phyloP scores from a whole-genome alignment of 2,888 invertebrate genomes.

The Neoitamus cyanurus region DNA sequence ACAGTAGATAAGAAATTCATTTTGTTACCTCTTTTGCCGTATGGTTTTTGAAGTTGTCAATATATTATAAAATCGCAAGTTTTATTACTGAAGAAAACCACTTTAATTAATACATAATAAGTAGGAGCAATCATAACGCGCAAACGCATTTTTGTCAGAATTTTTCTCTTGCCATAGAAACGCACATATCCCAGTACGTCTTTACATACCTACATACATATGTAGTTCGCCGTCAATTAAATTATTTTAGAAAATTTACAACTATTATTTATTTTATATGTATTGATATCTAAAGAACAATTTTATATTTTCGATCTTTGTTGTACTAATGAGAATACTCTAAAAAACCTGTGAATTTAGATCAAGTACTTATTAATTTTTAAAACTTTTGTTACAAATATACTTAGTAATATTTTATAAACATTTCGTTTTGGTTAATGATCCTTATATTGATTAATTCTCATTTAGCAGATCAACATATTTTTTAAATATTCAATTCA shows the following conservation, averaged over 20 bases:
- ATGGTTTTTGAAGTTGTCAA: neutral
- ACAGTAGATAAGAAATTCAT: neutral
- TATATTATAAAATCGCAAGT: neutral
- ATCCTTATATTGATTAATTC: too few species aligned
- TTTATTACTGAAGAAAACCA: neutral
- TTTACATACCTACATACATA: neutral
- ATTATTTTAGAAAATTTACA: neutral
- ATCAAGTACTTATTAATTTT: conserved; percentile 38
- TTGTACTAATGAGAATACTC: conserved; percentile 32
- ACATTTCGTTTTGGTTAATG: neutral
- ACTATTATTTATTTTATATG: neutral
- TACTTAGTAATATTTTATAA: conserved; percentile 29
- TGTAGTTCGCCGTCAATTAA: neutral
- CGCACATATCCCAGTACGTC: neutral
- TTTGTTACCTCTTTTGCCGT: neutral
- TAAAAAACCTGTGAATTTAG: conserved; percentile 25
- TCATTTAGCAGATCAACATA: too few species aligned
- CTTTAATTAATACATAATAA: conserved; percentile 1
- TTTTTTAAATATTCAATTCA: too few species aligned
- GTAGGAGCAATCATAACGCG: neutral
- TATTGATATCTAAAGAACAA: neutral
- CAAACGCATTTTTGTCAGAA: neutral
- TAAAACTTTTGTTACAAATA: conserved; percentile 34
- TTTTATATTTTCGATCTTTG: conserved; percentile 6
- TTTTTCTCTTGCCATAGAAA: neutral